Evolutionary conservation across 2,888 invertebrate species (phyloP).

Genomic region (Ischnus inquisitorius): DNA sequence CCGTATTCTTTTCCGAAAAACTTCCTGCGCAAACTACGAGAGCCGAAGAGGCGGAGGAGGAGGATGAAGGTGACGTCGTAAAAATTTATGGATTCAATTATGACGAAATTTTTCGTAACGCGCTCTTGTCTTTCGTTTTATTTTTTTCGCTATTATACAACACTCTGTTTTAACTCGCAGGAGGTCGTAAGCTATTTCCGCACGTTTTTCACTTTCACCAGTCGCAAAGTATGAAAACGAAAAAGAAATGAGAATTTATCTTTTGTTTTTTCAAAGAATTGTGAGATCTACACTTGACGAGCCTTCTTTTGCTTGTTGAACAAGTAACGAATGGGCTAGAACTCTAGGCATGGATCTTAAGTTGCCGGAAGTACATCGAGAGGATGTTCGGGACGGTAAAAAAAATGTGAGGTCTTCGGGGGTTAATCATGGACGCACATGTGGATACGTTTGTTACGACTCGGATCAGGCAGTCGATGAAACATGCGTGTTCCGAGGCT

Average conservation of each 20-base stretch:
- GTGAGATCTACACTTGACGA: background rate
- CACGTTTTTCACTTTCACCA: background rate
- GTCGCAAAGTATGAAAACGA: background rate
- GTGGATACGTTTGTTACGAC: background rate
- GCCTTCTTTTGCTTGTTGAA: too few species aligned
- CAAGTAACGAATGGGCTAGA: background rate
- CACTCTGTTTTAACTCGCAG: conserved; percentile 6
- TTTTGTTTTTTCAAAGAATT: background rate
- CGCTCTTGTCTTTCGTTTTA: conserved; percentile 5
- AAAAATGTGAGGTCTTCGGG: background rate
- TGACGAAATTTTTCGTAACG: conserved; percentile 37
- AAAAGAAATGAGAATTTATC: background rate
- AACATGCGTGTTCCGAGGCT: conserved; percentile 9
- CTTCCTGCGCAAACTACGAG: conserved; percentile 34
- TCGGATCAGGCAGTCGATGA: conserved; percentile 29
- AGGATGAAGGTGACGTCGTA: conserved; percentile 58
- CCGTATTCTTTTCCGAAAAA: conserved; percentile 27
- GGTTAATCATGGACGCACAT: background rate
- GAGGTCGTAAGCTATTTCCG: background rate
- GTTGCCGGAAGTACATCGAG: too few species aligned
- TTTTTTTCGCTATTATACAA: background rate
- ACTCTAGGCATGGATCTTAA: background rate
- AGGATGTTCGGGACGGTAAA: background rate
- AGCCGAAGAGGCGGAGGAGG: background rate
- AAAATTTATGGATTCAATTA: conserved; percentile 66